Conservation (phyloP, 2,797 vertebrate genomes). For the Selene dorsalis region DNA sequence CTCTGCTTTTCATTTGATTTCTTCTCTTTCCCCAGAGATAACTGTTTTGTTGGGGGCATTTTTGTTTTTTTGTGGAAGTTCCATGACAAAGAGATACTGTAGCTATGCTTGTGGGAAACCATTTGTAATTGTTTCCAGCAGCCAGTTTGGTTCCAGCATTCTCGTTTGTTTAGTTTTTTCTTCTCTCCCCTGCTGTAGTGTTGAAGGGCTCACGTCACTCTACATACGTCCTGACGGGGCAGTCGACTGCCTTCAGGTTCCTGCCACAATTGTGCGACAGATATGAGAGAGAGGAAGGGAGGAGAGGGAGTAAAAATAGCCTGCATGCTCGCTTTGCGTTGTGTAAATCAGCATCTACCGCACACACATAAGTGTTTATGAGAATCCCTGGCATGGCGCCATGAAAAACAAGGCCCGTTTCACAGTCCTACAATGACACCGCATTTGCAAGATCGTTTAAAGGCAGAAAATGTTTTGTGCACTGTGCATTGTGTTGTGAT, state of each 20-base stretch:
- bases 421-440: constrained; percentile 39
- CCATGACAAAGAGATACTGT: constrained; percentile 49
- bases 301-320: constrained; percentile 69
- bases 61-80: constrained; percentile 27
- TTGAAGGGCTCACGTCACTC: constrained; percentile 55
- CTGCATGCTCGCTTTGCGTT: constrained; percentile 52
- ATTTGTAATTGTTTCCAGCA: constrained; percentile 78
- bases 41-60: constrained; percentile 24
- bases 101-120: constrained; percentile 56
- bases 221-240: constrained; percentile 38
- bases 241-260: constrained; percentile 63
- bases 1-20: constrained; percentile 14
- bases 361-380: constrained; percentile 41
- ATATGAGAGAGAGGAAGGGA: constrained; percentile 63
- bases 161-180: constrained; percentile 43
- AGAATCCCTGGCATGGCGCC: constrained; percentile 31
- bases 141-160: constrained; percentile 55
- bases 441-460: constrained; percentile 25
- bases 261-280: constrained; percentile 55
- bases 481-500: constrained; percentile 24
- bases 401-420: constrained; percentile 36
- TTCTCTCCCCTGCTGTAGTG: constrained; percentile 20
- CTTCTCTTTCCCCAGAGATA: constrained; percentile 29
- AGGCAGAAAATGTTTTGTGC: constrained; percentile 29
- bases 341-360: constrained; percentile 60